Percentiles rank a stretch among this genome's conserved stretches.
phyloP scores from a whole-genome alignment of 2,113 vertebrate genomes.

The Etheostoma cragini region DNA sequence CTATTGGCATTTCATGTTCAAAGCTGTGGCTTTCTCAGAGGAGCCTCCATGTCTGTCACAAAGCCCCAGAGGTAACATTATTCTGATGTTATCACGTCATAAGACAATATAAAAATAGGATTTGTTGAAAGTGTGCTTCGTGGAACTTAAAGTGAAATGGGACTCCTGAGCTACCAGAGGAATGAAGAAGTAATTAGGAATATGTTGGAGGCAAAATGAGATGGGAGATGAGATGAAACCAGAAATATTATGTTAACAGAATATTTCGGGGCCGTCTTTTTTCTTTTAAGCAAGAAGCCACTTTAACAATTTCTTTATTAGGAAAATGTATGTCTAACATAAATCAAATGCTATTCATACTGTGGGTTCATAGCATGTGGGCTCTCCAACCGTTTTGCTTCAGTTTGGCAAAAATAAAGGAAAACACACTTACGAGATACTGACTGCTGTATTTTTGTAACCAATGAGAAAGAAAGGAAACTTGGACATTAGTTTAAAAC shows the following conservation, averaged over 20 bases:
- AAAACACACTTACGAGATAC: slow-evolving; percentile 25
- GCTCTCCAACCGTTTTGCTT: slow-evolving; percentile 21
- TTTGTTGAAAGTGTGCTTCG: slow-evolving; percentile 36
- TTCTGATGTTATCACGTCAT: slow-evolving; percentile 47
- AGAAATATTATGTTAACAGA: slow-evolving; percentile 10
- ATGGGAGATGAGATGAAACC: slow-evolving; percentile 1
- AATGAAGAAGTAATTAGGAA: slow-evolving; percentile 44
- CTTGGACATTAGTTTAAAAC: not conserved
- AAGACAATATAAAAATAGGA: slow-evolving; percentile 45
- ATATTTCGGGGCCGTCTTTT: slow-evolving; percentile 4
- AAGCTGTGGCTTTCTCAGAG: slow-evolving; percentile 39
- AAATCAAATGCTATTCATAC: slow-evolving; percentile 20
- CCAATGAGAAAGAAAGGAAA: slow-evolving; percentile 1
- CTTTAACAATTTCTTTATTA: slow-evolving; percentile 21
- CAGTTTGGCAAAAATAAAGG: slow-evolving; percentile 34
- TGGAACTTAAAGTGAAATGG: slow-evolving; percentile 38
- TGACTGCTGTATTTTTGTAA: slow-evolving; percentile 2
- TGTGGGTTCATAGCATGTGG: slow-evolving; percentile 28
- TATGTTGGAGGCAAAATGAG: slow-evolving; percentile 3
- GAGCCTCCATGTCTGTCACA: slow-evolving; percentile 46
- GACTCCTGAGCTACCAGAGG: slow-evolving; percentile 20
- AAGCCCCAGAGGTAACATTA: slow-evolving; percentile 54
- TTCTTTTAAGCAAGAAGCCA: not conserved
- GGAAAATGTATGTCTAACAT: slow-evolving; percentile 1
- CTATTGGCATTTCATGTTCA: slow-evolving; percentile 22